phyloP scores from a whole-genome alignment of 2,113 vertebrate genomes.

The Brachypteracias leptosomus region DNA sequence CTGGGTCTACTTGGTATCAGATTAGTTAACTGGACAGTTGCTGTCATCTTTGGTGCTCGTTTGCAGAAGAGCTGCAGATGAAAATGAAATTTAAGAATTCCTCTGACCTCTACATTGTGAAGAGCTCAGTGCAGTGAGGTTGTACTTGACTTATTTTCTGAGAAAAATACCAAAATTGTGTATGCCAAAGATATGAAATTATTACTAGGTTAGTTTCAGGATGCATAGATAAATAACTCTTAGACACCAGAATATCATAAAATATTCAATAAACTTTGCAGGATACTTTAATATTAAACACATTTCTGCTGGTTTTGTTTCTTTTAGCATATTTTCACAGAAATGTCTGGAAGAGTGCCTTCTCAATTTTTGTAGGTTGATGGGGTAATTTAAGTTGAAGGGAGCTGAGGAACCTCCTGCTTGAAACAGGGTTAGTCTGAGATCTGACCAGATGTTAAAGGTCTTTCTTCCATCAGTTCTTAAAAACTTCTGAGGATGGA shows the following conservation, averaged over 20 bases:
- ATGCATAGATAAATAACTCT: background rate
- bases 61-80: background rate
- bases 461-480: background rate
- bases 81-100: background rate
- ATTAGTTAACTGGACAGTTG: background rate
- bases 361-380: background rate
- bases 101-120: background rate
- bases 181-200: background rate
- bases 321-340: background rate
- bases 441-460: background rate
- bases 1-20: background rate
- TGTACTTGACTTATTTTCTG: background rate
- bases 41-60: background rate
- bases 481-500: background rate
- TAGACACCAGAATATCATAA: background rate
- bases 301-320: background rate
- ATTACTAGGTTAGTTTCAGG: background rate
- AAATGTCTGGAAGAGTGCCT: background rate
- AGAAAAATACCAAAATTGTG: background rate
- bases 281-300: background rate
- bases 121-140: background rate
- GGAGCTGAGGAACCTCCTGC: background rate
- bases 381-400: background rate
- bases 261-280: background rate
- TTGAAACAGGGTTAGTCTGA: background rate